These are phyloP conservation scores for Urocyon cinereoargenteus DNA, from an alignment of 2,797 vertebrate genomes.

Conservation along the genomic window DNA sequence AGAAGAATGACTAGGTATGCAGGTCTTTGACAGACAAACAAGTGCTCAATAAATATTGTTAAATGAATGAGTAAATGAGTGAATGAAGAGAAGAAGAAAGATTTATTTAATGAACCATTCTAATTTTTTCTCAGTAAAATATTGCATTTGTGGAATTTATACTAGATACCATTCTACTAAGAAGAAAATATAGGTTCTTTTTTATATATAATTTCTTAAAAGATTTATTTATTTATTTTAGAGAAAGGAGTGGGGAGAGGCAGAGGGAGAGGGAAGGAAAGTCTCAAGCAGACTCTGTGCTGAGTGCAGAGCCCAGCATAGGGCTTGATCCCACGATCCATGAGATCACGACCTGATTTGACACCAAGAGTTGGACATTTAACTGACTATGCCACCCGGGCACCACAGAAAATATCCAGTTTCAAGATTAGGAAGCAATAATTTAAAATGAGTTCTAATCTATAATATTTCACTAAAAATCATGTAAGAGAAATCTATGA, in stretches of 20 bases:
- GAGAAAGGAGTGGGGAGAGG: background rate
- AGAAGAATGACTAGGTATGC: background rate
- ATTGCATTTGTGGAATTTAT: background rate
- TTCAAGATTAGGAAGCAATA: conserved; percentile 43
- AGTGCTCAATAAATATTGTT: background rate
- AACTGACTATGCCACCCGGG: background rate
- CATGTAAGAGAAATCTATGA: conserved; percentile 29
- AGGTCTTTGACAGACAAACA: background rate
- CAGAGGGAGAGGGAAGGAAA: background rate
- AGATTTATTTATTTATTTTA: background rate
- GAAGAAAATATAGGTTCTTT: conserved; percentile 25
- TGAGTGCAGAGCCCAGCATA: background rate
- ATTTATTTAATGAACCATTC: conserved; percentile 16
- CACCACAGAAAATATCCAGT: background rate
- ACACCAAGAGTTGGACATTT: background rate
- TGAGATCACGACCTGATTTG: background rate
- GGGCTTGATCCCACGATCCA: background rate
- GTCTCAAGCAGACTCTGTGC: background rate
- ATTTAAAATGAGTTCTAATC: conserved; percentile 51
- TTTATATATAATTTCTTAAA: background rate
- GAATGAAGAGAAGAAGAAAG: background rate
- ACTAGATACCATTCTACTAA: background rate
- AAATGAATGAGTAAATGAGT: background rate
- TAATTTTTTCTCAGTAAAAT: background rate
- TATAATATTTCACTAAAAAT: conserved; percentile 25